phyloP scores from a whole-genome alignment of 2,797 vertebrate genomes.

The Carapus acus region DNA sequence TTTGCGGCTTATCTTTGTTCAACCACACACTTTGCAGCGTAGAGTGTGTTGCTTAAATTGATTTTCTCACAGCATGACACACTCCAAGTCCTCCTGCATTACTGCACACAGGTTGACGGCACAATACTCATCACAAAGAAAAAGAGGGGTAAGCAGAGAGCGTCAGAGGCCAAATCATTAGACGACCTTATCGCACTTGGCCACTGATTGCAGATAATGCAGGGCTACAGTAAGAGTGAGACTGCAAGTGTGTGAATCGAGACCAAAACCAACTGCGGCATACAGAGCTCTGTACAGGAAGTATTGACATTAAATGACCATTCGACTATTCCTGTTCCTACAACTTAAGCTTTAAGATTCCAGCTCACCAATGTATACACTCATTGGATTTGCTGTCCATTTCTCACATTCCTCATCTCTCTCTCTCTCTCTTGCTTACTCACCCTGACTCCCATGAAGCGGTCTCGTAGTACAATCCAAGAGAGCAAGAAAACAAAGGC shows the following conservation, averaged over 20 bases:
- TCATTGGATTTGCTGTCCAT: not conserved
- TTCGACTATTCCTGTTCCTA: too few species aligned
- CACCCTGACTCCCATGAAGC: conserved; percentile 99
- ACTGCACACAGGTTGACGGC: conserved; percentile 61
- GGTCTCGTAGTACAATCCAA: conserved; percentile 96
- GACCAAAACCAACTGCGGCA: too few species aligned
- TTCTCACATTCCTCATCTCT: not conserved
- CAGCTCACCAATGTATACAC: too few species aligned
- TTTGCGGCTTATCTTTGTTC: not conserved
- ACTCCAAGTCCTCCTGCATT: conserved; percentile 61
- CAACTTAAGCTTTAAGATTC: too few species aligned
- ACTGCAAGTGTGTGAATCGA: conserved; percentile 19
- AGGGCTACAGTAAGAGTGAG: conserved; percentile 25
- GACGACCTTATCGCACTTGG: conserved; percentile 44
- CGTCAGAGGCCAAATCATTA: conserved; percentile 36
- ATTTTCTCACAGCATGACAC: conserved; percentile 20
- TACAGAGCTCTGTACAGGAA: too few species aligned
- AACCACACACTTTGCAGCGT: not conserved
- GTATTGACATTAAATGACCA: too few species aligned
- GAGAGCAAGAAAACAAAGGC: conserved; percentile 98
- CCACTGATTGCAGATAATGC: conserved; percentile 57
- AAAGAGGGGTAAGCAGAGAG: conserved; percentile 12
- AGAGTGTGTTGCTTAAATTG: conserved; percentile 1
- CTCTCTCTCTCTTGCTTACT: conserved; percentile 51
- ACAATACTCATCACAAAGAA: conserved; percentile 46